These are phyloP conservation scores for Centropyge bicolor DNA, from an alignment of 2,797 vertebrate species.

Conservation along the genomic window DNA sequence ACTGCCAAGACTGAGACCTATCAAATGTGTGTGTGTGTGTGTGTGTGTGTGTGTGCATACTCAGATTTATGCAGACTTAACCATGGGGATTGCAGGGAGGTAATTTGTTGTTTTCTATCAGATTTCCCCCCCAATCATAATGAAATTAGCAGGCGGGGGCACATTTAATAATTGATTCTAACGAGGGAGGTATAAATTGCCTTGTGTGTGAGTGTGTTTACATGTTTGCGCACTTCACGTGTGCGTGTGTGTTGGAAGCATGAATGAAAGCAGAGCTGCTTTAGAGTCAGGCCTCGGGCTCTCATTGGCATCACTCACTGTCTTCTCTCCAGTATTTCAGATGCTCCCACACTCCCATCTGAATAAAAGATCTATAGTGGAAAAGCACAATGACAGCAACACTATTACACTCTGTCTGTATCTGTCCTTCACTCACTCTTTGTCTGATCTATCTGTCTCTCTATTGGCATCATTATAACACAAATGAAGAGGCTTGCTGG, in stretches of 20 bases:
- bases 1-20: conserved; percentile 60
- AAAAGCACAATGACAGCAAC: conserved; percentile 5
- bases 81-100: conserved; percentile 29
- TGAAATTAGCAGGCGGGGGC: conserved; percentile 40
- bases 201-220: not conserved
- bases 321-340: conserved; percentile 3
- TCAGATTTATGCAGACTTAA: conserved; percentile 49
- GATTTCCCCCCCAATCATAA: conserved; percentile 40
- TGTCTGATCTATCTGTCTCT: conserved; percentile 27
- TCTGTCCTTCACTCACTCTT: conserved; percentile 7
- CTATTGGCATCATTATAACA: conserved; percentile 23
- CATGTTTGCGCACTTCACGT: not conserved
- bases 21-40: conserved; percentile 30
- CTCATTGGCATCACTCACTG: conserved; percentile 14
- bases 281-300: conserved; percentile 14
- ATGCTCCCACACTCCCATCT: conserved; percentile 5
- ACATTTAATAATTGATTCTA: conserved; percentile 47
- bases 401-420: not conserved
- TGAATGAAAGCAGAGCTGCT: conserved; percentile 21
- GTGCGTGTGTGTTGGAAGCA: not conserved
- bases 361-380: not conserved
- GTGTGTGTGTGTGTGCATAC: conserved; percentile 17
- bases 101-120: conserved; percentile 54
- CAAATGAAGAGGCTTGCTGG: conserved; percentile 53
- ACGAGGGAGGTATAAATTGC: conserved; percentile 36